Percentiles rank a stretch among this genome's conserved stretches.
Conservation (phyloP, 2,797 vertebrate genomes). For the Toxotes lorentzi region DNA sequence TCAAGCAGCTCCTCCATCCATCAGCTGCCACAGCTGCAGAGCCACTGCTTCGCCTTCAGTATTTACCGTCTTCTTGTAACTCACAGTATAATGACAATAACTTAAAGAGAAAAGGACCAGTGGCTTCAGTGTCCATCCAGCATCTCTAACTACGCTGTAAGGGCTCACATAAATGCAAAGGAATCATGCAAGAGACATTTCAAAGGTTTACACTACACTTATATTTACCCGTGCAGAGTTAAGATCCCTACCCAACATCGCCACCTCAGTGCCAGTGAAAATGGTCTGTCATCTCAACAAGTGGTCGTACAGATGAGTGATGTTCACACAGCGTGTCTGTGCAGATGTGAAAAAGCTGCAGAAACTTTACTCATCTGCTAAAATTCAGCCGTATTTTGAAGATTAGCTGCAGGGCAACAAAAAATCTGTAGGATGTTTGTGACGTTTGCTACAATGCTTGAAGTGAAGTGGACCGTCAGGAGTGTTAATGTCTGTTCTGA, state of each 20-base stretch:
- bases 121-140: constrained; percentile 19
- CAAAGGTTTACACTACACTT: constrained; percentile 23
- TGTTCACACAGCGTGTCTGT: constrained; percentile 24
- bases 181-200: constrained; percentile 13
- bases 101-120: neutral
- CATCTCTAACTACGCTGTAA: constrained; percentile 5
- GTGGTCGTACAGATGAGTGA: constrained; percentile 47
- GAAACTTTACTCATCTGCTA: constrained; percentile 7
- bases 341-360: constrained; percentile 18
- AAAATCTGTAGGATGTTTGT: neutral
- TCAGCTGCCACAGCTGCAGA: constrained; percentile 32
- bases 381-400: constrained; percentile 10
- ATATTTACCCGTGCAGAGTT: constrained; percentile 13
- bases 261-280: constrained; percentile 33
- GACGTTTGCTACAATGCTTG: neutral
- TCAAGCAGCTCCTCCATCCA: constrained; percentile 41
- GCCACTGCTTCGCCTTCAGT: constrained; percentile 3
- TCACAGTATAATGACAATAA: constrained; percentile 22
- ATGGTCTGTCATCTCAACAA: constrained; percentile 51
- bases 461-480: neutral
- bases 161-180: constrained; percentile 9
- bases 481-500: neutral
- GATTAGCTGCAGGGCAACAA: constrained; percentile 8
- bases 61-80: neutral
- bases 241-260: constrained; percentile 29